These are phyloP conservation scores for Adelphocoris suturalis DNA, from an alignment of 2,888 invertebrate genomes.

Conservation along the genomic window DNA sequence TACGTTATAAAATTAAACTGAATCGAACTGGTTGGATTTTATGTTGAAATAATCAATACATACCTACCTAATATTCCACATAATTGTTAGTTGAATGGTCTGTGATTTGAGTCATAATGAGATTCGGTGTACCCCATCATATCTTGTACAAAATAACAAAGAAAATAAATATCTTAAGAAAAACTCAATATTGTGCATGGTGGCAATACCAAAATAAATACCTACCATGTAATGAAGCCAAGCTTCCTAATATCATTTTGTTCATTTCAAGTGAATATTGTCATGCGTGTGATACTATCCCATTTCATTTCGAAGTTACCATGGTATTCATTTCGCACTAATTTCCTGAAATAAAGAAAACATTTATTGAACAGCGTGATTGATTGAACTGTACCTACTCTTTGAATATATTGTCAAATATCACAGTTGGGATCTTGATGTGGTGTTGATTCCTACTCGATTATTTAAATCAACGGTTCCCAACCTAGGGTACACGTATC, in stretches of 20 bases:
- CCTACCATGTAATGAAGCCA: not conserved
- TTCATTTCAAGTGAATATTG: not conserved
- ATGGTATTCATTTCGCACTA: not conserved
- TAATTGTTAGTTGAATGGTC: slow-evolving; percentile 17
- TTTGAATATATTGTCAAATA: no score
- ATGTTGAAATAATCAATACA: slow-evolving; percentile 6
- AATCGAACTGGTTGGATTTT: not conserved
- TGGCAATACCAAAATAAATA: not conserved
- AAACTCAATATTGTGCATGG: not conserved
- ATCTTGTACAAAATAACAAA: slow-evolving; percentile 10
- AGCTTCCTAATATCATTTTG: not conserved
- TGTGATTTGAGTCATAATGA: slow-evolving; percentile 7
- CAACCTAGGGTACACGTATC: no score
- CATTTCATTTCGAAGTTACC: not conserved
- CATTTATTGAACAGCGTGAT: no score
- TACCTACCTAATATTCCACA: not conserved
- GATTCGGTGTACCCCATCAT: slow-evolving; percentile 18
- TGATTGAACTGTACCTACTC: no score
- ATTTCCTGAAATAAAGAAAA: no score
- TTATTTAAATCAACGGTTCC: no score
- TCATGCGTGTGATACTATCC: not conserved
- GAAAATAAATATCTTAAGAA: not conserved
- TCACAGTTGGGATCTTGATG: no score
- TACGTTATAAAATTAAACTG: not conserved
- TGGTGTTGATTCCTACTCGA: no score